A percentile compares a stretch with the other conserved stretches of the same genome.
phyloP scores from a whole-genome alignment of 2,797 vertebrate species.

The Caiman crocodilus region DNA sequence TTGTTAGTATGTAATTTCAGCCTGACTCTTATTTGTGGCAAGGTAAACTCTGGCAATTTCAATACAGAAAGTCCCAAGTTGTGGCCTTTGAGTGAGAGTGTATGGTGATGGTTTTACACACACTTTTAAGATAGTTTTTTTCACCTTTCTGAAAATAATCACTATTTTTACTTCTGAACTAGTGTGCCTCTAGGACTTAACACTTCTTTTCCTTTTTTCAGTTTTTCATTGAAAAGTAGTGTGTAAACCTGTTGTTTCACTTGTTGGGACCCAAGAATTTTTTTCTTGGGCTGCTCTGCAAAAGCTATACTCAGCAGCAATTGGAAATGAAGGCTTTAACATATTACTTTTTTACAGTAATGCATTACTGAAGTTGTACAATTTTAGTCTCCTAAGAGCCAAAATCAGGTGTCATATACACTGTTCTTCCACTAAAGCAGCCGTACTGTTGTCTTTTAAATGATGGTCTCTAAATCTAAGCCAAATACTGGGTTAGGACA shows the following conservation, averaged over 20 bases:
- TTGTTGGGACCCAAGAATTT: constrained; percentile 7
- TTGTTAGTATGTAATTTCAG: background rate
- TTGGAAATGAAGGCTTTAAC: background rate
- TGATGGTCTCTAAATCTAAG: background rate
- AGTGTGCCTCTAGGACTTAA: background rate
- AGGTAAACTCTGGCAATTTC: background rate
- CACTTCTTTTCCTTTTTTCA: constrained; percentile 14
- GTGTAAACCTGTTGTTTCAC: constrained; percentile 10
- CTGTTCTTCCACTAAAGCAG: background rate
- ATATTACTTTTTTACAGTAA: background rate
- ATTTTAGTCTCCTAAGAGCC: constrained; percentile 14
- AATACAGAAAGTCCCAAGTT: background rate
- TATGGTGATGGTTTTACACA: background rate
- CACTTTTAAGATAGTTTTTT: background rate
- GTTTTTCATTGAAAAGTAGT: background rate
- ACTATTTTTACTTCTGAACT: background rate
- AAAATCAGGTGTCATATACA: background rate
- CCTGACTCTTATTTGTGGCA: background rate
- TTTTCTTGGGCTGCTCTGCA: background rate
- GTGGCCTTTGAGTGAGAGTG: background rate
- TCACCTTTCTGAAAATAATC: background rate
- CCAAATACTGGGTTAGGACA: background rate
- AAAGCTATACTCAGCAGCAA: background rate
- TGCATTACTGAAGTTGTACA: background rate
- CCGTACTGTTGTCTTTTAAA: background rate